A percentile compares a stretch with the other conserved stretches of the same genome.
phyloP scores from a whole-genome alignment of 2,797 vertebrate species.

The Hemitrygon akajei region DNA sequence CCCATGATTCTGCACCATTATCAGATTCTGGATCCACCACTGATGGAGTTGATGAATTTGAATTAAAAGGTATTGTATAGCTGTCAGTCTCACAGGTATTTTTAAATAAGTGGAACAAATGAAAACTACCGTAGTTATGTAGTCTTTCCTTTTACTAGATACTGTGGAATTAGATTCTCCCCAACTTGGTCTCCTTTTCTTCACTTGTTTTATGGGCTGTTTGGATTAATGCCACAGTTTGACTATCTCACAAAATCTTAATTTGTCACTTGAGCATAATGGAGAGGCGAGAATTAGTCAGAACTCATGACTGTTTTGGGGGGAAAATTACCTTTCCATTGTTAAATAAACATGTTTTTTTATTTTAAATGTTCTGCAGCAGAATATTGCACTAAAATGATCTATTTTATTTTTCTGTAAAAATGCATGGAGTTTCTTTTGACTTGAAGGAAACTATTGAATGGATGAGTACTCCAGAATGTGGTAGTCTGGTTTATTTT shows the following conservation, averaged over 20 bases:
- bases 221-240: not conserved
- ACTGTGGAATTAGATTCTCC: not conserved
- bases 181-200: not conserved
- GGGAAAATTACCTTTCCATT: not conserved
- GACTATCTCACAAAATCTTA: not conserved
- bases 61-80: slow-evolving; percentile 63
- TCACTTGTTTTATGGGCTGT: not conserved
- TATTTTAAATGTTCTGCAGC: not conserved
- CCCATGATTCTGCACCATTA: slow-evolving; percentile 70
- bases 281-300: not conserved
- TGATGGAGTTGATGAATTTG: slow-evolving; percentile 81
- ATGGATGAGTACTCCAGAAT: not conserved
- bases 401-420: not conserved
- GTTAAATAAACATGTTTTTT: not conserved
- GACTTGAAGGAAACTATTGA: not conserved
- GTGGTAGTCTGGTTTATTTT: not conserved
- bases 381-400: not conserved
- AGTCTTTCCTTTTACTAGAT: not conserved
- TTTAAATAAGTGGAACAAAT: not conserved
- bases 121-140: not conserved
- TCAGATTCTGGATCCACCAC: slow-evolving; percentile 77
- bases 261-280: not conserved
- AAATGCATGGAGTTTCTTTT: not conserved
- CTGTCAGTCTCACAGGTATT: no score
- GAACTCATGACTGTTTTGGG: not conserved